Percentiles rank a stretch among this genome's conserved stretches.
These are phyloP conservation scores for Sebastes oblongus DNA, from an alignment of 2,797 vertebrate genomes.

Conservation along the genomic window DNA sequence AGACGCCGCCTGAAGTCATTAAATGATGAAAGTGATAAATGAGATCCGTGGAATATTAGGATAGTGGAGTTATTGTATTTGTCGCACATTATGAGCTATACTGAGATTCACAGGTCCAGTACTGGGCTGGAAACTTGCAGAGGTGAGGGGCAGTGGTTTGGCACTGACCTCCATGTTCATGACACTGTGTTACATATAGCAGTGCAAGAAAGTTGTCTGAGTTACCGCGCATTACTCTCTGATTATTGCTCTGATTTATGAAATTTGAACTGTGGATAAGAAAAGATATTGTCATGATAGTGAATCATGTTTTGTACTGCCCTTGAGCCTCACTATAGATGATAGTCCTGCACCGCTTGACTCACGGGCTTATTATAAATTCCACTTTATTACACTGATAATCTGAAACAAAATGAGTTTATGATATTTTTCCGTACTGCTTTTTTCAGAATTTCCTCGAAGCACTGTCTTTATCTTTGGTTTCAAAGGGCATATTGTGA, in stretches of 20 bases:
- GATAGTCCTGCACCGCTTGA: constrained; percentile 4
- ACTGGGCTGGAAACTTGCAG: not conserved
- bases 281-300: not conserved
- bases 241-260: constrained; percentile 1
- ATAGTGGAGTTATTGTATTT: not conserved
- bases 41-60: not conserved
- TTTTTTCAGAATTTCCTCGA: not conserved
- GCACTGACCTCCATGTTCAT: not conserved
- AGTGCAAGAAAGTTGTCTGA: not conserved
- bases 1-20: not conserved
- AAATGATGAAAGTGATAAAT: not conserved
- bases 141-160: not conserved
- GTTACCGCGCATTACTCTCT: not conserved
- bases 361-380: constrained; percentile 40
- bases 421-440: not conserved
- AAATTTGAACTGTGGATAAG: not conserved
- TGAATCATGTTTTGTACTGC: constrained; percentile 1
- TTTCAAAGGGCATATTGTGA: not conserved
- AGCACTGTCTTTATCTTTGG: not conserved
- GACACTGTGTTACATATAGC: not conserved
- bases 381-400: constrained; percentile 56
- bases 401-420: constrained; percentile 45
- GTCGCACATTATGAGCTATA: not conserved
- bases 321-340: not conserved
- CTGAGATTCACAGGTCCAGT: not conserved